phyloP scores from a whole-genome alignment of 2,113 vertebrate species.

The Halcyon senegalensis region DNA sequence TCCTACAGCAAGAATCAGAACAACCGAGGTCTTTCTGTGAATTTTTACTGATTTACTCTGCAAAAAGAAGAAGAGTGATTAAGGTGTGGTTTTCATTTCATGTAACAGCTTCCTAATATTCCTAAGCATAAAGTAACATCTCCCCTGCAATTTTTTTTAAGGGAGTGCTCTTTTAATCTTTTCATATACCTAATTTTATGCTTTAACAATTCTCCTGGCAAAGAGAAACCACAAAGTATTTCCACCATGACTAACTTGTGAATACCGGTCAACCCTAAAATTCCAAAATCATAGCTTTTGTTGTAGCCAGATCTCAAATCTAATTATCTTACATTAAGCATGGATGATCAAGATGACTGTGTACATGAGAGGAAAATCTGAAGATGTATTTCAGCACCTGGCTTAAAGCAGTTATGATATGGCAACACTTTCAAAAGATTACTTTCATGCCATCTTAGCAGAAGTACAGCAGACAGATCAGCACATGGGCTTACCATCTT shows the following conservation, averaged over 20 bases:
- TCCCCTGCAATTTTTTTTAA: neutral
- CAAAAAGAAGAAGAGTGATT: neutral
- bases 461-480: slow-evolving; percentile 80
- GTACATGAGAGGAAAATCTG: slow-evolving; percentile 57
- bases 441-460: slow-evolving; percentile 73
- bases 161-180: neutral
- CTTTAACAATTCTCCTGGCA: neutral
- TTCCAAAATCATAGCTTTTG: neutral
- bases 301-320: neutral
- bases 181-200: neutral
- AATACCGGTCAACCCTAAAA: neutral
- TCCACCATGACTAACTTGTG: neutral
- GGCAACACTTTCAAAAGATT: slow-evolving; percentile 66
- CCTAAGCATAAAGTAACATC: neutral
- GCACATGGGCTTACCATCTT: slow-evolving; percentile 92
- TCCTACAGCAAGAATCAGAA: neutral
- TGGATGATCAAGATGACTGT: slow-evolving; percentile 62
- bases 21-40: neutral
- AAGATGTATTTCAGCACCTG: slow-evolving; percentile 61
- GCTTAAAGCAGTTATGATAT: slow-evolving; percentile 70
- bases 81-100: neutral
- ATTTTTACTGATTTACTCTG: neutral
- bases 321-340: slow-evolving; percentile 58
- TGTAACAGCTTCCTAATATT: neutral
- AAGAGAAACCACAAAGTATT: neutral